Evolutionary conservation across 2,888 invertebrate genomes (phyloP), one percentile per base, ranked within the genome.

Genomic region (Luperina testacea): DNA sequence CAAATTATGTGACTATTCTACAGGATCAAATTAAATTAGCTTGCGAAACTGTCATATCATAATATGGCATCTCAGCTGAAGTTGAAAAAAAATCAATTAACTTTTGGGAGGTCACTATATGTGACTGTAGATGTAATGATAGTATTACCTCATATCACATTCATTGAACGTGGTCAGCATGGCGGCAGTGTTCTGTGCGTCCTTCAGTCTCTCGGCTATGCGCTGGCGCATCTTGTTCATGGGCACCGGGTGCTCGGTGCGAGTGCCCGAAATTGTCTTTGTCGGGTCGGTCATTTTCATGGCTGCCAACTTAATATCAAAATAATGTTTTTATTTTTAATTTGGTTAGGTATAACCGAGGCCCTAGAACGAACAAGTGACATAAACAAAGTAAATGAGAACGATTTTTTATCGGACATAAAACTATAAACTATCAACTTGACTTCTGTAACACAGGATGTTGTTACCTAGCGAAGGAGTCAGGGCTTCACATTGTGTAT

Each of bases 161-260:
- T 99, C 99, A 95, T 99, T 99, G 94, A 99, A 99, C 0, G 99
- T 99, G 24, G 99, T 99, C 86, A 99, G 97, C 99, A 99, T 99
- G 13, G 99, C 99, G 91, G 99, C 99, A 0, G 98, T 98, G 94
- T 99, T 99, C 97, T 99, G 99, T 3, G 99, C 99, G 89, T 99
- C 99, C 97, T 99, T 99, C 90, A 99, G 97, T 81, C 99, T 97
- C 90, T 99, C 98, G 0, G 99, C 98, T 91, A 99, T 99, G 91
- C 99, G 98, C 92, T 97, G 97, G 77, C 99, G 97, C 99, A 99
- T 99, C 90, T 99, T 98, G 95, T 99, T 99, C 99, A 99, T 99
- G 92, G 99, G 99, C 1, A 99, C 99, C 81, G 99, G 97, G 92
- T 98, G 98, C 93, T 99, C 99, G 0, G 99, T 98, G 85, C 99